Conservation (phyloP, 2,797 vertebrate species). For the Parotocinclus haroldoi region DNA sequence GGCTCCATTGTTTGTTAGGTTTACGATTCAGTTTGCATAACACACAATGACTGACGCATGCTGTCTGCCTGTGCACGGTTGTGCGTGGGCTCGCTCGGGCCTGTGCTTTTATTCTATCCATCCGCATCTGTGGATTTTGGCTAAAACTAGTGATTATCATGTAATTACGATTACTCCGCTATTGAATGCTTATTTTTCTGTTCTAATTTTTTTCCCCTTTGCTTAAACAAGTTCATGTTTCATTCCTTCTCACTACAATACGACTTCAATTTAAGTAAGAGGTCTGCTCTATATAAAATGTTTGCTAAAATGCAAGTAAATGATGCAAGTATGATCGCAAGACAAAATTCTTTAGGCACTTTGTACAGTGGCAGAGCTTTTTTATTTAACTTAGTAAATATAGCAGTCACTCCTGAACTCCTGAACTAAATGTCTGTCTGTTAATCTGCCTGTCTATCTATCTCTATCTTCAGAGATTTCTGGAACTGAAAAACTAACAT, state of each 20-base stretch:
- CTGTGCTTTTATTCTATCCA: slow-evolving; percentile 30
- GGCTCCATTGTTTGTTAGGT: slow-evolving; percentile 29
- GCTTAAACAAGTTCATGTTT: neutral
- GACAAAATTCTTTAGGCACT: too few relatives aligned
- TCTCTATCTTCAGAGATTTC: too few relatives aligned
- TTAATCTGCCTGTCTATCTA: too few relatives aligned
- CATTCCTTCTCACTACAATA: neutral
- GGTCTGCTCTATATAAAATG: too few relatives aligned
- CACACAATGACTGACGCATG: slow-evolving; percentile 28
- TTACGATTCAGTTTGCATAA: slow-evolving; percentile 35
- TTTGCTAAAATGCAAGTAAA: too few relatives aligned
- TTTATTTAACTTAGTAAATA: too few relatives aligned
- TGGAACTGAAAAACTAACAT: too few relatives aligned
- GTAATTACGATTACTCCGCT: slow-evolving; percentile 12
- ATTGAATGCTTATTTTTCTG: neutral
- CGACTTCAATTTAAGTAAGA: too few relatives aligned
- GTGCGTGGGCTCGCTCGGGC: slow-evolving; percentile 14
- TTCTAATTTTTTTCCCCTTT: neutral
- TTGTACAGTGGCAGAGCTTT: too few relatives aligned
- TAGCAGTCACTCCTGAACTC: too few relatives aligned
- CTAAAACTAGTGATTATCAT: slow-evolving; percentile 25
- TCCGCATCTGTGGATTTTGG: slow-evolving; percentile 20
- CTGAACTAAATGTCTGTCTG: too few relatives aligned
- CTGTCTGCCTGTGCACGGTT: slow-evolving; percentile 10
- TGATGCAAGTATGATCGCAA: too few relatives aligned